A percentile compares a stretch with the other conserved stretches of the same genome.
These are phyloP conservation scores for Holothuria scabra DNA, from an alignment of 53 echinoderm and acorn worm species.

Conservation along the genomic window DNA sequence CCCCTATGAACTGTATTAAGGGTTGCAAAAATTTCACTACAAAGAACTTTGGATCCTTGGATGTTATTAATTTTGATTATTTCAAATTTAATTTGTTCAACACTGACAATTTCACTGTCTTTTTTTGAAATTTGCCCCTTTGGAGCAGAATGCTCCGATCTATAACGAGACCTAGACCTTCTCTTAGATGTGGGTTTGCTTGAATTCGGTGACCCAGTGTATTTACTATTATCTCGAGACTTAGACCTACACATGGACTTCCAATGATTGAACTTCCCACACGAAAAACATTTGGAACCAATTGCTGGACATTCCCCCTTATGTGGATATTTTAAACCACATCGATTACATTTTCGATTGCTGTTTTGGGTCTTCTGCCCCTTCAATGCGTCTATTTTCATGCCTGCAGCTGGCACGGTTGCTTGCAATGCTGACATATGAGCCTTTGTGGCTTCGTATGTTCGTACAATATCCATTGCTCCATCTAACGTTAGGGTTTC, in stretches of 20 bases:
- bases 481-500: too few species aligned
- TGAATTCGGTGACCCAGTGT: neutral
- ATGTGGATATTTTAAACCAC: too few species aligned
- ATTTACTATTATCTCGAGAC: neutral
- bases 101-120: neutral
- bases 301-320: constrained; percentile 28
- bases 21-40: constrained; percentile 1
- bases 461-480: too few species aligned
- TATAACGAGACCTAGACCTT: neutral
- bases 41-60: neutral
- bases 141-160: neutral
- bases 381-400: too few species aligned
- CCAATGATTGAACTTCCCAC: constrained; percentile 44
- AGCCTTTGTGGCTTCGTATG: too few species aligned
- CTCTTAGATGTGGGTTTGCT: neutral
- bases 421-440: too few species aligned
- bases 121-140: neutral
- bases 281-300: constrained; percentile 23
- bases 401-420: too few species aligned
- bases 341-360: too few species aligned
- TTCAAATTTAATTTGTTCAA: constrained; percentile 3
- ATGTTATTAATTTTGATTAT: constrained; percentile 1
- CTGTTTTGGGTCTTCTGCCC: too few species aligned
- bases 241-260: constrained; percentile 10
- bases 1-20: neutral